Evolutionary conservation across 2,113 vertebrate genomes (phyloP), one percentile per base, ranked within the genome.

Genomic region (Eurystomus gularis): DNA sequence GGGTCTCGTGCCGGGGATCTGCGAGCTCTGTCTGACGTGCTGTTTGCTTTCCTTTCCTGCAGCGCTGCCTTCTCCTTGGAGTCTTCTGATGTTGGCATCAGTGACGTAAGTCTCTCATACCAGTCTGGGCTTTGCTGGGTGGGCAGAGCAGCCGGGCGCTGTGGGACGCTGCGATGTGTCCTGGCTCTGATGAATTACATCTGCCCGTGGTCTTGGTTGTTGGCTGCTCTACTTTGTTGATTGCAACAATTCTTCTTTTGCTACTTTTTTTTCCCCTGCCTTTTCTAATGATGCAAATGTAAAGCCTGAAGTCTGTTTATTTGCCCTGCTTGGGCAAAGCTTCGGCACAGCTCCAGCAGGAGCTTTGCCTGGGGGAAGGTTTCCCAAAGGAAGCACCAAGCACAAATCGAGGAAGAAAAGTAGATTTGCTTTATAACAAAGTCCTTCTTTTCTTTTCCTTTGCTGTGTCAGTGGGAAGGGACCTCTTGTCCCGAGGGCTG

Each of bases 81-180:
- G 48, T 97, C 97, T 8, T 97, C 97, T 13, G 90, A 91, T 0
- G 64, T 91, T 49, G 95, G 96, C 91, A 96, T 97, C 94, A 82
- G 46, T 26, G 28, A 91, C 0, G 97, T 97, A 64, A 97, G 97
- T 96, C n/a, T 49, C 40, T 33, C 1, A 4, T 6, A 6, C n/a
- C 24, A 9, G 11, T 7, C 42, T 8, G 10, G 46, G 55, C n/a
- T 55, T 25, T 12, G 1, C 33, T 28, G 3, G 61, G 57, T 2
- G 65, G 18, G 46, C 21, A 44, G 40, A 13, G 79, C 2, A 48
- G 42, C 70, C 7, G 15, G 42, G 70, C 1, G 1, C 58, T 52
- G 89, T 9, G 44, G 4, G 85, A 24, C 40, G 79, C 75, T 61
- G 55, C 7, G 5, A 24, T 1, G 3, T 5, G 65, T n/a, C 37